A percentile compares a stretch with the other conserved stretches of the same genome.
phyloP scores from a whole-genome alignment of 2,797 vertebrate genomes.

The Cirrhinus mrigala region DNA sequence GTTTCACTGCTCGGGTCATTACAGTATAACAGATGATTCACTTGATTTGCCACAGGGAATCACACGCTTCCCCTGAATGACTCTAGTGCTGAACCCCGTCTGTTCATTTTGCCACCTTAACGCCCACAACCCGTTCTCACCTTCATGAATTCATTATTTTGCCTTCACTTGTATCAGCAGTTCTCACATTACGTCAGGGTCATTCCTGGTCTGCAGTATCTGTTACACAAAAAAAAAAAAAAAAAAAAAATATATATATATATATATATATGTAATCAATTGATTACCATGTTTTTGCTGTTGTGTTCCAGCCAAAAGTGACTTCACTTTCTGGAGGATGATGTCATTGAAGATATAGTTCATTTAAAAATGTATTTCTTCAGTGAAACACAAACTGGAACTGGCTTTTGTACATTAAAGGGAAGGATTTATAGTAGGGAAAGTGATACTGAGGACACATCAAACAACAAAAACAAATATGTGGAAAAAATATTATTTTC shows the following conservation, averaged over 20 bases:
- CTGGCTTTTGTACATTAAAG: not conserved
- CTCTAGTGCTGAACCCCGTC: not conserved
- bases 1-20: not conserved
- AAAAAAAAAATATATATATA: no score
- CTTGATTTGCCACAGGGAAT: slow-evolving; percentile 21
- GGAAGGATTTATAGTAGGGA: not conserved
- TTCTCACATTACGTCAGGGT: not conserved
- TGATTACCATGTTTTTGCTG: not conserved
- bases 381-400: not conserved
- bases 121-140: slow-evolving; percentile 1
- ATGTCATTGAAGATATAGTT: not conserved
- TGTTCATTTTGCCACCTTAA: slow-evolving; percentile 31
- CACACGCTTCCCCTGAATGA: slow-evolving; percentile 9
- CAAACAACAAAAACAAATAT: no score
- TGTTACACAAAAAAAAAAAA: not conserved
- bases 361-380: not conserved
- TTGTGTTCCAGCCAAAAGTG: not conserved
- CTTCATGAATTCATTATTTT: slow-evolving; percentile 4
- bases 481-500: no score
- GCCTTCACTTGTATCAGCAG: not conserved
- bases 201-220: not conserved
- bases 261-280: no score
- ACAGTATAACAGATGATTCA: slow-evolving; percentile 23
- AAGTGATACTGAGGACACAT: not conserved
- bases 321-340: not conserved